Percentiles rank a stretch among this genome's conserved stretches.
Conservation (phyloP, 1,140 invertebrate genomes). For the Tetraneura akinire region DNA sequence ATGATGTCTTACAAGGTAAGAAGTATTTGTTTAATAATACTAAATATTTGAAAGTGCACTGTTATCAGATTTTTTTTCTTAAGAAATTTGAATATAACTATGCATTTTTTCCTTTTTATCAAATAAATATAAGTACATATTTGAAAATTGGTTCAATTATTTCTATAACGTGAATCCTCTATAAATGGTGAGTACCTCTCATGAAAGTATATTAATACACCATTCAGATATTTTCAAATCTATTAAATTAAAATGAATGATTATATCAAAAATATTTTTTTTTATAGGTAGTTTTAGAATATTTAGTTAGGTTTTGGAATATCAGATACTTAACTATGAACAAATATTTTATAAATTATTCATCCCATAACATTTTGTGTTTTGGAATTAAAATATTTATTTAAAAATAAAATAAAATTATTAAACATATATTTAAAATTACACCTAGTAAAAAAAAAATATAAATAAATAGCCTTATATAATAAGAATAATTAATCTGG, state of each 20-base stretch:
- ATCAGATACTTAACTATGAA: too few species aligned
- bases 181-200: constrained; percentile 44
- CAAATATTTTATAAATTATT: too few species aligned
- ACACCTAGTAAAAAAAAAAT: too few species aligned
- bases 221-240: background rate
- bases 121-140: constrained; percentile 48
- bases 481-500: too few species aligned
- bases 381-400: too few species aligned
- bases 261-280: background rate
- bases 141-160: constrained; percentile 45
- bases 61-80: constrained; percentile 36
- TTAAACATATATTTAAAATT: too few species aligned
- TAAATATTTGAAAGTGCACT: constrained; percentile 25
- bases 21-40: constrained; percentile 43
- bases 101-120: constrained; percentile 38
- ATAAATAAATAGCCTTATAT: too few species aligned
- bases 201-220: constrained; percentile 10
- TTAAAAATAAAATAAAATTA: too few species aligned
- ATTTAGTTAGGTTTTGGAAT: background rate
- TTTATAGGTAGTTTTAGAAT: background rate
- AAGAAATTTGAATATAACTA: constrained; percentile 24
- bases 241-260: background rate
- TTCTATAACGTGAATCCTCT: constrained; percentile 41
- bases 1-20: constrained; percentile 49
- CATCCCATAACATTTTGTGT: too few species aligned